A percentile compares a stretch with the other conserved stretches of the same genome.
phyloP scores from a whole-genome alignment of 2,113 vertebrate species.

The Megalops atlanticus region DNA sequence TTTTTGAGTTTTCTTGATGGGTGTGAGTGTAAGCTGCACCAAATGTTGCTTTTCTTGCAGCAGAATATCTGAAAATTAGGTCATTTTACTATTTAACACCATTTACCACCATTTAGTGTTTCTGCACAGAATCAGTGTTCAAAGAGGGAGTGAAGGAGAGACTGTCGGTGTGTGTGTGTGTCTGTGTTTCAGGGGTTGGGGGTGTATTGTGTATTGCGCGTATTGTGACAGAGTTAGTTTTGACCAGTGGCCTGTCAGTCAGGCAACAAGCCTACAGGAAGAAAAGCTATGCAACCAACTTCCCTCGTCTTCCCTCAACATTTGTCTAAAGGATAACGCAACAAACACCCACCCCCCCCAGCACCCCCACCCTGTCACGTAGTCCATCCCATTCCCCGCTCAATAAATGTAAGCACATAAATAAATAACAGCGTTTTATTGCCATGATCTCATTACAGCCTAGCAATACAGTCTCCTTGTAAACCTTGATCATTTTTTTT shows the following conservation, averaged over 20 bases:
- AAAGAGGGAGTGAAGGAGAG: not conserved
- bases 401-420: conserved; percentile 23
- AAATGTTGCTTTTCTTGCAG: no score
- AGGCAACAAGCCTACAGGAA: not conserved
- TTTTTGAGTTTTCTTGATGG: no score
- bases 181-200: not conserved
- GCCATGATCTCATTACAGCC: conserved; percentile 30
- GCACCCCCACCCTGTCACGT: not conserved
- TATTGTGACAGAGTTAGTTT: not conserved
- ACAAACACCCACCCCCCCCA: not conserved
- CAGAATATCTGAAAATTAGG: no score
- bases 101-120: no score
- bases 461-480: conserved; percentile 29
- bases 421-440: conserved; percentile 29
- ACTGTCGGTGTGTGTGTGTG: not conserved
- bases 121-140: no score
- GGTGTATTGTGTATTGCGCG: not conserved
- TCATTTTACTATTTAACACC: no score
- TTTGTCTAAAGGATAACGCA: not conserved
- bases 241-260: conserved; percentile 11
- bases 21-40: no score
- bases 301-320: not conserved
- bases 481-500: conserved; percentile 21
- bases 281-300: not conserved
- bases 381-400: not conserved